Evolutionary conservation across 1,140 invertebrate species (phyloP).

Genomic region (Macrostomum lignano): DNA sequence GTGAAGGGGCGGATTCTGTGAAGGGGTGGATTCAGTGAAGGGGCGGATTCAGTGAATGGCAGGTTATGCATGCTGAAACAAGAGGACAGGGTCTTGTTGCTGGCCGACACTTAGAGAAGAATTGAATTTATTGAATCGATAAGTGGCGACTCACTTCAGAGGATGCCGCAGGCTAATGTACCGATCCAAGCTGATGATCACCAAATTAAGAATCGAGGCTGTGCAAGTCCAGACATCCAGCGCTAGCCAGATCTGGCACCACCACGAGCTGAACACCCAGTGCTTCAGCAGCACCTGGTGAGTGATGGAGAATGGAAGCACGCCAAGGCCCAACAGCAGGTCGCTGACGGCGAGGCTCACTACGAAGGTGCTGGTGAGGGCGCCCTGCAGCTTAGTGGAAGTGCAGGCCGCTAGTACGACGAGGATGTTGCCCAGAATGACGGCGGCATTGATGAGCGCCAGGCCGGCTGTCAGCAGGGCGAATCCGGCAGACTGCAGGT

Average conservation of each 20-base stretch:
- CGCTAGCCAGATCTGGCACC: constrained; percentile 26
- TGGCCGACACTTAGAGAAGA: too few relatives aligned
- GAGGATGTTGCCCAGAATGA: constrained; percentile 56
- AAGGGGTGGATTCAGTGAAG: too few relatives aligned
- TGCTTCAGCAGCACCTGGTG: constrained; percentile 13
- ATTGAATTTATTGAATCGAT: too few relatives aligned
- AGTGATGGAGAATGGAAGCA: constrained; percentile 24
- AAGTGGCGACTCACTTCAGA: too few relatives aligned
- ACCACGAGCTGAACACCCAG: constrained; percentile 23
- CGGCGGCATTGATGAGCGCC: constrained; percentile 35
- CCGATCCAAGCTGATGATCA: constrained; percentile 28
- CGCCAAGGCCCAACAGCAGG: constrained; percentile 34
- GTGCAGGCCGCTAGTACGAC: constrained; percentile 54
- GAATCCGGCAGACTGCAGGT: background rate
- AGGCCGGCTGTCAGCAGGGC: constrained; percentile 11
- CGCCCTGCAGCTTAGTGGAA: constrained; percentile 48
- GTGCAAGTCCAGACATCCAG: constrained; percentile 28
- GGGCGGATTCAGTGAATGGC: too few relatives aligned
- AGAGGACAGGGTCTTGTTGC: too few relatives aligned
- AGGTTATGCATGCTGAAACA: too few relatives aligned
- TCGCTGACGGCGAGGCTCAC: constrained; percentile 68
- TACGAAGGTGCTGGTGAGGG: constrained; percentile 78
- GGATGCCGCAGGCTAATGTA: constrained; percentile 27
- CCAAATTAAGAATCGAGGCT: constrained; percentile 27
- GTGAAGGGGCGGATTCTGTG: too few relatives aligned